Base-by-base conservation (phyloP, 1,140 invertebrate species). In the Steinernema khuongi region DNA sequence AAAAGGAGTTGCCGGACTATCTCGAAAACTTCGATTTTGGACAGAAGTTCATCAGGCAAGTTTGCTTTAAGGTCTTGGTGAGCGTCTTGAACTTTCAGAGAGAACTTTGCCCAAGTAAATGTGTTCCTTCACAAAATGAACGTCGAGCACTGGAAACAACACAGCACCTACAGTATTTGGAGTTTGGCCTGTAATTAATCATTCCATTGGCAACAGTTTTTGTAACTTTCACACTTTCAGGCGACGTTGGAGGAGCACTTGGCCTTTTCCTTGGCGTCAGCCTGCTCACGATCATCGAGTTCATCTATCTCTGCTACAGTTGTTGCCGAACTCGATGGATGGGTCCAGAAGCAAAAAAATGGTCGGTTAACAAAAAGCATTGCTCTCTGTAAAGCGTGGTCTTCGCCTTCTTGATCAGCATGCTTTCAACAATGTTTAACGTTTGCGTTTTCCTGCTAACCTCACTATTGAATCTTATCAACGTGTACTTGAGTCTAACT, bases 81-180 rank as follows among this genome's bases (percentile, higher is more conserved):
- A 28, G 1, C n/a, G 31, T 60, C 71, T 33, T 29, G 2, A 14
- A 28, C 1, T 44, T 83, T 71, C 1, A 83, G 82, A 43, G 83
- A 84, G 41, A 84, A 84, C 66, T 84, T 84, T 68, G 83, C 83
- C 7, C 81, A 83, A 76, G 81, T 85, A 2, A 84, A 84, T 36
- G 77, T 84, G 7, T 85, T 83, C 67, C 67, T 84, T 18, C 83
- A 85, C 50, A 81, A 85, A 75, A 85, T 84, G 82, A 79, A 85
- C 67, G 68, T 85, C 28, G 83, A 84, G 74, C 68, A 76, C 67
- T 84, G 83, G 83, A 41, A 68, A 18, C 83, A 84, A 43, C 79
- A 85, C 60, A 72, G 80, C 31, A 84, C 83, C n/a, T 84, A 84
- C 70, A 78, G 77, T 41, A 80, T 84, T 74, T 84, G 83, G 83